Evolutionary conservation across 2,888 invertebrate genomes (phyloP).

Genomic region (Tineola bisselliella): DNA sequence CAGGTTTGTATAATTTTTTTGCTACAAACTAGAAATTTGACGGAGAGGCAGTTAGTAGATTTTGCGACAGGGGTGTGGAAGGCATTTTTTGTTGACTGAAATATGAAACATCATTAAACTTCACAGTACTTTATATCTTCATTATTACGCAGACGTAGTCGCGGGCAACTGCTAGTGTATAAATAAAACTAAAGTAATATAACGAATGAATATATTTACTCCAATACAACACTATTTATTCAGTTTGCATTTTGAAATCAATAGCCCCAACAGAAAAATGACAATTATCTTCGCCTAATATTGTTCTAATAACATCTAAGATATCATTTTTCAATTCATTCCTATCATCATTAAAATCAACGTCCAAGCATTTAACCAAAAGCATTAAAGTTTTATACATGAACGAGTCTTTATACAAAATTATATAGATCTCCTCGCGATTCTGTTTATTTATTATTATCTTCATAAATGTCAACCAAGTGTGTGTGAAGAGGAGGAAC

Average conservation of each 20-base stretch:
- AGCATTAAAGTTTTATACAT: conserved; percentile 37
- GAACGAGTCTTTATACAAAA: conserved; percentile 28
- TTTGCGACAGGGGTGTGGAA: too few species aligned
- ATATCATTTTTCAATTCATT: conserved; percentile 33
- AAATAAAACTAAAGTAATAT: too few species aligned
- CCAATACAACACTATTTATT: not conserved
- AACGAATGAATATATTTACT: not conserved
- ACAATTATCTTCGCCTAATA: conserved; percentile 25
- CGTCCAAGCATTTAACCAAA: conserved; percentile 34
- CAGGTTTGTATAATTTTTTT: too few species aligned
- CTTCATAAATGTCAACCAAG: conserved; percentile 45
- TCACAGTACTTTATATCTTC: too few species aligned
- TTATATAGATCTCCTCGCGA: conserved; percentile 24
- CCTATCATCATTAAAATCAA: conserved; percentile 24
- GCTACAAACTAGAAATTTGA: too few species aligned
- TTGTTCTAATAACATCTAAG: conserved; percentile 31
- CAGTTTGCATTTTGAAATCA: not conserved
- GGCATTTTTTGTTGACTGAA: too few species aligned
- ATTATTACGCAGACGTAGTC: too few species aligned
- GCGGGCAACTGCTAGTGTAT: too few species aligned
- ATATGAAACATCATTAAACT: too few species aligned
- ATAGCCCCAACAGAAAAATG: not conserved
- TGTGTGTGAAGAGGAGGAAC: conserved; percentile 41
- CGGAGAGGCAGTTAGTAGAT: too few species aligned
- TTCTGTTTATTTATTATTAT: conserved; percentile 32